These are phyloP conservation scores for Pocota personata DNA, from an alignment of 2,888 invertebrate species.

Conservation along the genomic window DNA sequence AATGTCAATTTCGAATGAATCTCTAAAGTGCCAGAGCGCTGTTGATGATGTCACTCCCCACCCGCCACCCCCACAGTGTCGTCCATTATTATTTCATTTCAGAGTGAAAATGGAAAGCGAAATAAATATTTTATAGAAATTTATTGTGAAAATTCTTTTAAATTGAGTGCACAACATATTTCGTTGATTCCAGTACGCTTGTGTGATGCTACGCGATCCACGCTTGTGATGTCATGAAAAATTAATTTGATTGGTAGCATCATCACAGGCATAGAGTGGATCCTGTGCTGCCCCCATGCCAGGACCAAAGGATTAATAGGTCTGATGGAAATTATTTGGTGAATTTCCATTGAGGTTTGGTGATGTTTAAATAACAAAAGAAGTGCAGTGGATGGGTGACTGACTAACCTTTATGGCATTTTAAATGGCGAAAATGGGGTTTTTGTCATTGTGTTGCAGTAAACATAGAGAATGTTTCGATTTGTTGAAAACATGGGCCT, in stretches of 20 bases:
- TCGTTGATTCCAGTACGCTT: slow-evolving; percentile 12
- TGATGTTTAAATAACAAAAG: slow-evolving; percentile 54
- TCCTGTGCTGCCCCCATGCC: not conserved
- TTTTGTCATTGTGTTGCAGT: not conserved
- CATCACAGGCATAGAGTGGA: not conserved
- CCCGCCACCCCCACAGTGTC: not conserved
- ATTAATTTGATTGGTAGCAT: slow-evolving; percentile 68
- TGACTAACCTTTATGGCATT: not conserved
- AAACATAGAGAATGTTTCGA: slow-evolving; percentile 1
- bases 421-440: not conserved
- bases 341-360: slow-evolving; percentile 20
- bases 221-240: slow-evolving; percentile 63
- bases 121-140: slow-evolving; percentile 73
- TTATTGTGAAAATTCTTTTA: slow-evolving; percentile 72
- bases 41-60: slow-evolving; percentile 31
- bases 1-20: slow-evolving; percentile 67
- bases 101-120: slow-evolving; percentile 65
- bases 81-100: slow-evolving; percentile 69
- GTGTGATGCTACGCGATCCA: not conserved
- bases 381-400: not conserved
- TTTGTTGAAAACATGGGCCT: slow-evolving; percentile 3
- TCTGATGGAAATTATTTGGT: slow-evolving; percentile 58
- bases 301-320: slow-evolving; percentile 57
- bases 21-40: slow-evolving; percentile 35
- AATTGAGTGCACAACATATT: slow-evolving; percentile 68